Percentiles rank a stretch among this genome's conserved stretches.
Evolutionary conservation across 2,797 vertebrate species (phyloP).

Genomic region (Hippopotamyrus pictus): DNA sequence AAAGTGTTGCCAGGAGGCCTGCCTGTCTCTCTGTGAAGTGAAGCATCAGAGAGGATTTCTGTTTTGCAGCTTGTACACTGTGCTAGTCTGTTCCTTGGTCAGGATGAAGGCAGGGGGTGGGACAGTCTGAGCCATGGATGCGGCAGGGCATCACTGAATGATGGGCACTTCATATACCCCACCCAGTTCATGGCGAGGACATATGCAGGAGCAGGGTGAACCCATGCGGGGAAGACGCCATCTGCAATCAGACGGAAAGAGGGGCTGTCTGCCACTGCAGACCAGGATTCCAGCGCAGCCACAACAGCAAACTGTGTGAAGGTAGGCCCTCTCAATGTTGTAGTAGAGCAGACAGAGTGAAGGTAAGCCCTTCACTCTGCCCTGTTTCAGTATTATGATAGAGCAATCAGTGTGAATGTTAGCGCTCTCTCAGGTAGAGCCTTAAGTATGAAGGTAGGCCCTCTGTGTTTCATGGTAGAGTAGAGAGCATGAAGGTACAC

Average conservation of each 20-base stretch:
- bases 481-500: neutral
- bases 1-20: neutral
- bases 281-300: conserved; percentile 87
- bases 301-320: conserved; percentile 82
- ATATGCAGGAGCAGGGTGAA: conserved; percentile 85
- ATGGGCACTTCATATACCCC: neutral
- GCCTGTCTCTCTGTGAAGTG: neutral
- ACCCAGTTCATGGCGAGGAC: conserved; percentile 72
- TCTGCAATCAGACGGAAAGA: conserved; percentile 86
- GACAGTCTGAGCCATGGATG: neutral
- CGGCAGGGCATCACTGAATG: neutral
- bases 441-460: neutral
- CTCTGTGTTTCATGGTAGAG: neutral
- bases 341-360: neutral
- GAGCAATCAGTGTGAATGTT: conserved; percentile 43
- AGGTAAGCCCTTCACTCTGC: neutral
- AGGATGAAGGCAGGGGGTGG: neutral
- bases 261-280: conserved; percentile 86
- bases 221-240: conserved; percentile 89
- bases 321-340: conserved; percentile 54
- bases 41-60: neutral
- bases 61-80: neutral
- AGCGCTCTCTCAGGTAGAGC: neutral
- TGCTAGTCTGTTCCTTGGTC: neutral
- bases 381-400: conserved; percentile 19